Evolutionary conservation across 2,797 vertebrate species (phyloP).

Genomic region (Austrolebias charrua): DNA sequence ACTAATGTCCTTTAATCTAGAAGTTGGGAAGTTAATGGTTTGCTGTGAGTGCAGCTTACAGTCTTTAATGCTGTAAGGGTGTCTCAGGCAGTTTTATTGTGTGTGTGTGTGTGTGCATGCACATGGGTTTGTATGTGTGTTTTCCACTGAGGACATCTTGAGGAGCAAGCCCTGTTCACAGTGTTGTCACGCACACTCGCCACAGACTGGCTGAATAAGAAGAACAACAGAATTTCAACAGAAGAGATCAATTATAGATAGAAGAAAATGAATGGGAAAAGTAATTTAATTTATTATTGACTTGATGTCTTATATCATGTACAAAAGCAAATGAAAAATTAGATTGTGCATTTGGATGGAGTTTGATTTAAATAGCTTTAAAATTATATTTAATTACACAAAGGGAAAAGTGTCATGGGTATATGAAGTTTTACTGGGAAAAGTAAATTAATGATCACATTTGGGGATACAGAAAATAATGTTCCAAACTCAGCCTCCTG

Average conservation of each 20-base stretch:
- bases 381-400: slow-evolving; percentile 87
- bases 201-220: slow-evolving; percentile 78
- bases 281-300: slow-evolving; percentile 89
- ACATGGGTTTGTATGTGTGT: slow-evolving; percentile 8
- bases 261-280: slow-evolving; percentile 85
- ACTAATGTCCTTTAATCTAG: neutral
- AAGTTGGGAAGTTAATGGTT: slow-evolving; percentile 5
- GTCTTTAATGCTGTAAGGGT: slow-evolving; percentile 4
- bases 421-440: slow-evolving; percentile 71
- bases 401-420: slow-evolving; percentile 70
- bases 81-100: slow-evolving; percentile 13
- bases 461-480: slow-evolving; percentile 65
- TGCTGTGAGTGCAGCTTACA: slow-evolving; percentile 6
- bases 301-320: slow-evolving; percentile 87
- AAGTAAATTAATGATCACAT: slow-evolving; percentile 73
- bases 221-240: slow-evolving; percentile 86
- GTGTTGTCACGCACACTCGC: slow-evolving; percentile 80
- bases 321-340: slow-evolving; percentile 85
- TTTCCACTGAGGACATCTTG: slow-evolving; percentile 46
- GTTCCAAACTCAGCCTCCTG: slow-evolving; percentile 48
- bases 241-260: slow-evolving; percentile 91
- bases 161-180: slow-evolving; percentile 64
- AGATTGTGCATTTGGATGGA: slow-evolving; percentile 84
- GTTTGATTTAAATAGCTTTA: slow-evolving; percentile 81
- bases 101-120: slow-evolving; percentile 14